Evolutionary conservation across 2,797 vertebrate genomes (phyloP).

Genomic region (Falco rusticolus): DNA sequence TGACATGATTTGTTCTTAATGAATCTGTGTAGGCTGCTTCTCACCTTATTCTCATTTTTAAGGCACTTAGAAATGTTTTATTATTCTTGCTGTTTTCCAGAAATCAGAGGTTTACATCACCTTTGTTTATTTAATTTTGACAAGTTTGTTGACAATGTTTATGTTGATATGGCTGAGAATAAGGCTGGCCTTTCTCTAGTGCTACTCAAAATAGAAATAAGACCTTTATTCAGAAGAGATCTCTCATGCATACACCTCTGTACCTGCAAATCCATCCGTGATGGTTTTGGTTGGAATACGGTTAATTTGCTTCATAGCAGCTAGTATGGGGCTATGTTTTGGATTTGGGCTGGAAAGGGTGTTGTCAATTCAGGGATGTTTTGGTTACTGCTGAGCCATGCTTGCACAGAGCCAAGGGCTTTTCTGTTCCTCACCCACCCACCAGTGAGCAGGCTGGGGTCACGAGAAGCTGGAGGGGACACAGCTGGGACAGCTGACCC

Average conservation of each 20-base stretch:
- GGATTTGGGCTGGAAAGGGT: neutral
- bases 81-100: neutral
- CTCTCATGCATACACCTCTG: neutral
- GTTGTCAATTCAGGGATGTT: neutral
- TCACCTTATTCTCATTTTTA: neutral
- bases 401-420: neutral
- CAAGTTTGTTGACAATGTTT: neutral
- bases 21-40: neutral
- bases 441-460: neutral
- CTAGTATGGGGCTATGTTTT: neutral
- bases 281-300: neutral
- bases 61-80: neutral
- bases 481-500: neutral
- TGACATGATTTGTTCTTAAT: constrained; percentile 1
- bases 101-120: neutral
- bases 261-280: neutral
- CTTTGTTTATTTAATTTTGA: constrained; percentile 7
- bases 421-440: neutral
- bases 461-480: neutral
- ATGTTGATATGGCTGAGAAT: neutral
- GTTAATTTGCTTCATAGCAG: neutral
- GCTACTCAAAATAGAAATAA: neutral
- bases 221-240: neutral
- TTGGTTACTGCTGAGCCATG: neutral
- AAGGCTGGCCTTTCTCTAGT: neutral